phyloP scores from a whole-genome alignment of 2,113 vertebrate genomes.

The Oryzias javanicus region DNA sequence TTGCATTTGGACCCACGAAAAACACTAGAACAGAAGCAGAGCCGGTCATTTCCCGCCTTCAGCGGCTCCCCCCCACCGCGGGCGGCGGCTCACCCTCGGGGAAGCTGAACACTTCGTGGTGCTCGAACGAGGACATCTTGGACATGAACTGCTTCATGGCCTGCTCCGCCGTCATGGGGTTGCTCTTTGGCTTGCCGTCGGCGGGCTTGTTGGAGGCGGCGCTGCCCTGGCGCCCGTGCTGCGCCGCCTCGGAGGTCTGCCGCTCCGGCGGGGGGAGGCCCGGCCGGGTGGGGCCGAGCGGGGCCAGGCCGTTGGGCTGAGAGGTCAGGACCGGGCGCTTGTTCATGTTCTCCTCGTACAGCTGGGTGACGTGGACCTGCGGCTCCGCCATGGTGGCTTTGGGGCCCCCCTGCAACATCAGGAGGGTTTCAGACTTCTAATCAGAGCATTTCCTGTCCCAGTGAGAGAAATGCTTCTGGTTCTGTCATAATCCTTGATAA shows the following conservation, averaged over 20 bases:
- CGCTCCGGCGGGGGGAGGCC: constrained; percentile 83
- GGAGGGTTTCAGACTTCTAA: no score
- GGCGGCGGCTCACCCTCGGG: constrained; percentile 75
- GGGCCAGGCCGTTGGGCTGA: constrained; percentile 90
- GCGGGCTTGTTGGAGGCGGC: constrained; percentile 87
- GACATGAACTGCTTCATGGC: constrained; percentile 98
- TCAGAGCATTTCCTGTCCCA: no score
- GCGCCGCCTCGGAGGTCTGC: constrained; percentile 77
- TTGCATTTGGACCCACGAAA: constrained; percentile 93
- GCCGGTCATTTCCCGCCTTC: background rate
- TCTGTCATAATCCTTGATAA: no score
- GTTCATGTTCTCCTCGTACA: constrained; percentile 94
- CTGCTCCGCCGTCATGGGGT: constrained; percentile 85
- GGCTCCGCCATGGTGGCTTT: constrained; percentile 65
- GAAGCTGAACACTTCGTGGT: constrained; percentile 94
- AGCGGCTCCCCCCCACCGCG: background rate
- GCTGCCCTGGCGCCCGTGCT: constrained; percentile 85
- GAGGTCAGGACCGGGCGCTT: constrained; percentile 89
- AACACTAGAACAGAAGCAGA: constrained; percentile 68
- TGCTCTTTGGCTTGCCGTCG: constrained; percentile 78
- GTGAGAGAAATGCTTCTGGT: no score
- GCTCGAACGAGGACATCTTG: constrained; percentile 91
- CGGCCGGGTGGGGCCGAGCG: constrained; percentile 74
- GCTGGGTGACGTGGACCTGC: constrained; percentile 89
- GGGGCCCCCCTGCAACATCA: constrained; percentile 45